phyloP scores from a whole-genome alignment of 2,113 vertebrate species.

The Edolisoma coerulescens region DNA sequence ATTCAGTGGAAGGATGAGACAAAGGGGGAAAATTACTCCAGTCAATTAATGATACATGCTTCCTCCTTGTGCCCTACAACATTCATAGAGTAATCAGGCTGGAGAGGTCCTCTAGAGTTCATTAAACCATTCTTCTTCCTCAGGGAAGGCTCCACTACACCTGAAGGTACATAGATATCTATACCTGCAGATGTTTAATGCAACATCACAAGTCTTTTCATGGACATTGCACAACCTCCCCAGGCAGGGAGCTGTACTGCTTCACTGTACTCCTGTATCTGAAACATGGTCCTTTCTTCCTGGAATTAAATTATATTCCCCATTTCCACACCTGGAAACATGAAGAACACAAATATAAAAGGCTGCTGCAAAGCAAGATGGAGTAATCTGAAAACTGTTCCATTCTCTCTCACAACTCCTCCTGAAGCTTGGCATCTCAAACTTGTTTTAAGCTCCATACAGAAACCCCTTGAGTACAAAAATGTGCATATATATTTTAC shows the following conservation, averaged over 20 bases:
- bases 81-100: neutral
- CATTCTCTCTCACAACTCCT: neutral
- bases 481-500: neutral
- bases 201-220: fast-evolving
- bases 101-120: neutral
- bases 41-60: neutral
- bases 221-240: neutral
- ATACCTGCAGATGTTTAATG: neutral
- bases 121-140: neutral
- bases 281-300: neutral
- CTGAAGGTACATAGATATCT: neutral
- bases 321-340: neutral
- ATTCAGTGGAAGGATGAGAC: neutral
- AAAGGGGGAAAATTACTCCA: neutral
- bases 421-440: neutral
- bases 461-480: neutral
- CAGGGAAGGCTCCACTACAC: neutral
- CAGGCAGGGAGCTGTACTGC: neutral
- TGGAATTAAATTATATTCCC: neutral
- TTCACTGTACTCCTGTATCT: neutral
- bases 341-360: neutral
- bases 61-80: neutral
- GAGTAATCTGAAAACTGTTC: neutral
- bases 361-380: neutral
- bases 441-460: neutral